Conservation (phyloP, 2,797 vertebrate genomes). For the Paedocypris micromegethes region DNA sequence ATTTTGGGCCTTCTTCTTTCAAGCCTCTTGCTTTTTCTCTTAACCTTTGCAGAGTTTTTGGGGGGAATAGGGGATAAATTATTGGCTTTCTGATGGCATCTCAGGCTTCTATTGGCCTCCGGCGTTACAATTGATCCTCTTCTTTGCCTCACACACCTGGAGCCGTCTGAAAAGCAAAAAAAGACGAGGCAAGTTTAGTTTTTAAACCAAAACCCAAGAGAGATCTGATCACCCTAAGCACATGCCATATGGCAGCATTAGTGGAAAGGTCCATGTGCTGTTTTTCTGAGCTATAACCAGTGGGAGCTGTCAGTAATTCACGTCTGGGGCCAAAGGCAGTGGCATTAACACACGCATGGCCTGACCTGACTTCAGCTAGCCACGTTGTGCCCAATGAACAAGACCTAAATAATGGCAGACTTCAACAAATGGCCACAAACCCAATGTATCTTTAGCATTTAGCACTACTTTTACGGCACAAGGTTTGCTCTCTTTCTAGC, state of each 20-base stretch:
- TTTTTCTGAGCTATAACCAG: conserved; percentile 34
- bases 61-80: conserved; percentile 62
- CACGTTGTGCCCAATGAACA: neutral
- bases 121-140: conserved; percentile 50
- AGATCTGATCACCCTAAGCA: neutral
- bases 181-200: conserved; percentile 15
- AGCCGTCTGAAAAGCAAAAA: conserved; percentile 39
- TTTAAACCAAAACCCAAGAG: conserved; percentile 18
- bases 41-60: conserved; percentile 54
- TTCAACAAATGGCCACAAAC: conserved; percentile 7
- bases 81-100: conserved; percentile 62
- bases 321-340: conserved; percentile 26
- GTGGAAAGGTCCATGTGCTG: conserved; percentile 39
- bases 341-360: conserved; percentile 27
- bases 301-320: conserved; percentile 49
- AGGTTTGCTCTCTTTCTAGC: neutral
- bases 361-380: conserved; percentile 10
- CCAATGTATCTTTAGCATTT: conserved; percentile 2
- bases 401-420: conserved; percentile 13
- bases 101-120: conserved; percentile 57
- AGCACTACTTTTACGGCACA: conserved; percentile 16
- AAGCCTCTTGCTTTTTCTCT: conserved; percentile 43
- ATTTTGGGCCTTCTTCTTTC: conserved; percentile 55
- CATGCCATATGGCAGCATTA: conserved; percentile 53
- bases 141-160: conserved; percentile 40